Base-by-base conservation (phyloP, 2,113 vertebrate species). In the Hoplias malabaricus region DNA sequence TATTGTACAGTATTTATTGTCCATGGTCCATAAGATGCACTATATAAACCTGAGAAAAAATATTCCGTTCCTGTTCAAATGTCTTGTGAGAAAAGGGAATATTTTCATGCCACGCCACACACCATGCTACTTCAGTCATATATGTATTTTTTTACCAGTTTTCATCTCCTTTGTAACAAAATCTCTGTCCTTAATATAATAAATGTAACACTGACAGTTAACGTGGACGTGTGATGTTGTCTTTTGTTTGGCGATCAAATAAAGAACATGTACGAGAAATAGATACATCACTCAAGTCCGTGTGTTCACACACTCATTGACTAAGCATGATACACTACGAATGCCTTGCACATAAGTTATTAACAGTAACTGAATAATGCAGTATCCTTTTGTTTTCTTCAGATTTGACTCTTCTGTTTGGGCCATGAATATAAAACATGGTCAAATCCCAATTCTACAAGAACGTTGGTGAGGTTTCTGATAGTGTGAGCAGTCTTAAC, bases 1-100 rank as follows among this genome's bases (percentile, higher is more conserved):
- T 81, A 69, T 77, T 89, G 87, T 89, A 89, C 84, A 89, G 87
- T 86, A 89, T 87, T 89, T 89, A 89, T 87, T 83, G 75, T 74
- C 73, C 70, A 62, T 69, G 63, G 71, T 82, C 73, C 73, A 65
- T 71, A 40, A 63, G 31, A 57, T 70, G 86, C 85, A 84, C 77
- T 81, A 78, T 84, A 79, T 56, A 36, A 73, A 82, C 29, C 61
- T 54, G 67, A 85, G 80, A 57, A 66, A n/a, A 63, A 67, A 61
- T 65, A 62, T 66, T 27, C 54, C 48, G 23, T 67, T 50, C 31
- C 7, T 33, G 66, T 59, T 63, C 42, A 34, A 62, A 65, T 46
- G 73, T 75, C 48, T 68, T 68, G 43, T 69, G 70, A 78, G 66
- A 80, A 76, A 81, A 76, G 71, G 36, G 73, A 85, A 74, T n/a